Base-by-base conservation (phyloP, 2,888 invertebrate species). In the Drosophila pseudotalamancana region DNA sequence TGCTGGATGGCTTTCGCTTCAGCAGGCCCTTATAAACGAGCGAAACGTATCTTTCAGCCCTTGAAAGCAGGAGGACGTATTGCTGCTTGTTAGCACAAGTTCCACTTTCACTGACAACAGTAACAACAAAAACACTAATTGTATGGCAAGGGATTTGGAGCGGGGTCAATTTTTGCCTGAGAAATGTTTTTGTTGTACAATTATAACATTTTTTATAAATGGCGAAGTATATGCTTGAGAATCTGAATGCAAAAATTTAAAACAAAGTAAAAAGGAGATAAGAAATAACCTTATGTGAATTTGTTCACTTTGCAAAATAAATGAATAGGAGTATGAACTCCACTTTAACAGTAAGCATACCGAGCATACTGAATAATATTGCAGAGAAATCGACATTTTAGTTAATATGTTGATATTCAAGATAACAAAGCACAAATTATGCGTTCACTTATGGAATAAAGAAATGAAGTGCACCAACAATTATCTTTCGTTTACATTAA, bases 91-190 rank as follows among this genome's bases (percentile, higher is more conserved):
- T 57, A 73, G 60, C 53, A 56, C 74, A 77, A 76, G 78, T 70
- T 76, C 64, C 76, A 76, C 76, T 76, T 76, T 76, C 76, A 76
- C 76, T 76, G 75, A 59, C 53, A 45, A 19, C 37, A 48, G 14
- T 25, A 60, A 12, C 56, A 32, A 37, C 53, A 53, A 40, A 23
- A 32, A 25, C 34, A 56, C 40, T 45, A 19, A 16, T 21, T 34
- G 43, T 21, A n/a, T 23, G 45, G 19, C 19, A 18, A 27, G 23
- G 49, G 29, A 37, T 45, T 50, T 19, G 32, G 31, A 32, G 14
- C 37, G 25, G 32, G 16, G 11, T 35, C 27, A 54, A 32, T 42
- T 40, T 54, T 53, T 42, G 31, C 31, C 39, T 59, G 37, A 11
- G 4, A 37, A 31, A 18, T 18, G 43, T 59, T 43, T 43, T 23